A percentile compares a stretch with the other conserved stretches of the same genome.
Conservation (phyloP, 2,888 invertebrate genomes). For the Anthophora plumipes region DNA sequence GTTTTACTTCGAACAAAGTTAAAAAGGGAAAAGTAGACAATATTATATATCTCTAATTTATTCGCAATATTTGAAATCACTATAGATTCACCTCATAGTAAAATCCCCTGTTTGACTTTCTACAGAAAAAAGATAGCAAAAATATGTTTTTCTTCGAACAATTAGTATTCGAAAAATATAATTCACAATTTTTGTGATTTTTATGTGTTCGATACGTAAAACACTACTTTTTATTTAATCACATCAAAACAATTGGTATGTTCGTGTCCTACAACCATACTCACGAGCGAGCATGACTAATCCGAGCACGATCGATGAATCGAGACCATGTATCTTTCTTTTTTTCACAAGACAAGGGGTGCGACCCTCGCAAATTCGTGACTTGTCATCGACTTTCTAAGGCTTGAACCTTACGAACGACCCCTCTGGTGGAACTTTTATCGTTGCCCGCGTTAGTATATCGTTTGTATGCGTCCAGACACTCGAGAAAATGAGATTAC, state of each 20-base stretch:
- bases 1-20: no score
- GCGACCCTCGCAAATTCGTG: conserved; percentile 38
- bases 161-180: no score
- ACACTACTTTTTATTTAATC: background rate
- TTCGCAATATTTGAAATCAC: no score
- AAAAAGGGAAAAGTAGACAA: no score
- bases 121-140: no score
- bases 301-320: conserved; percentile 1
- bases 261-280: background rate
- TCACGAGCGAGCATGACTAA: conserved; percentile 9
- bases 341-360: background rate
- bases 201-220: no score
- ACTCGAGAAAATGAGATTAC: conserved; percentile 22
- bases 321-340: background rate
- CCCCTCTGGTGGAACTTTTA: conserved; percentile 13
- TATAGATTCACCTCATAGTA: no score
- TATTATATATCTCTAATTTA: no score
- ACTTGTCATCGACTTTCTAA: conserved; percentile 20
- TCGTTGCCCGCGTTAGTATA: background rate
- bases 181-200: no score
- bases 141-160: no score
- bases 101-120: no score
- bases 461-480: conserved; percentile 34
- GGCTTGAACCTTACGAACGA: background rate
- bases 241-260: background rate